These are phyloP conservation scores for Mycteria americana DNA, from an alignment of 2,797 vertebrate species.

Conservation along the genomic window DNA sequence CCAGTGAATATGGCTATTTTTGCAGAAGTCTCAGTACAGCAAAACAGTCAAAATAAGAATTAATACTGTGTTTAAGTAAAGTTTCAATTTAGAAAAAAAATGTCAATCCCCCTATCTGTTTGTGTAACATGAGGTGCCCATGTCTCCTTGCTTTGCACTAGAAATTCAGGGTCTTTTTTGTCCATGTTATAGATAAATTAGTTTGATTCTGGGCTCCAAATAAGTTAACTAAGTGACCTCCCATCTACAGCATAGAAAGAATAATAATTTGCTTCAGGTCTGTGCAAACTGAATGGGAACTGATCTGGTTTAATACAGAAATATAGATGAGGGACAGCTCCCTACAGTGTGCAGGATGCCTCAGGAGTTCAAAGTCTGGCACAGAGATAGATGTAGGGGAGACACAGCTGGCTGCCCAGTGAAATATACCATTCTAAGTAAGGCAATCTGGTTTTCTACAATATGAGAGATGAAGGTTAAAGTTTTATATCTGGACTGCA, in stretches of 20 bases:
- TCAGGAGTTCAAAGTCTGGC: neutral
- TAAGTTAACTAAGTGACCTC: neutral
- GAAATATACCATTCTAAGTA: neutral
- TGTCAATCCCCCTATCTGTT: neutral
- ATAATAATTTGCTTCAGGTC: neutral
- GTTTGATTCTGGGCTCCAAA: neutral
- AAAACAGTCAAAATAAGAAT: neutral
- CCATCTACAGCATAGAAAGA: neutral
- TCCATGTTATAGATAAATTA: neutral
- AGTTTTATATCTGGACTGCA: neutral
- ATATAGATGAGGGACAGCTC: neutral
- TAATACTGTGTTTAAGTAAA: neutral
- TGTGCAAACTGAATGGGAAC: neutral
- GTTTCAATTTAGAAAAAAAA: neutral
- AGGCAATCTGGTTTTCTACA: neutral
- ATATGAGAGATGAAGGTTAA: neutral
- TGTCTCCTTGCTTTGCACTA: neutral
- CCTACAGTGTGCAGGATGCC: neutral
- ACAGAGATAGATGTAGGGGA: neutral
- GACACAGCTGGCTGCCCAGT: neutral
- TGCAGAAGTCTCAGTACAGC: neutral
- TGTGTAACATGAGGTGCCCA: neutral
- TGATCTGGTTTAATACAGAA: neutral
- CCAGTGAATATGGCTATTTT: neutral
- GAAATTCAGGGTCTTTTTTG: neutral